Percentiles rank a stretch among this genome's conserved stretches.
phyloP scores from a whole-genome alignment of 1,140 invertebrate species.

The Papilio xuthus region DNA sequence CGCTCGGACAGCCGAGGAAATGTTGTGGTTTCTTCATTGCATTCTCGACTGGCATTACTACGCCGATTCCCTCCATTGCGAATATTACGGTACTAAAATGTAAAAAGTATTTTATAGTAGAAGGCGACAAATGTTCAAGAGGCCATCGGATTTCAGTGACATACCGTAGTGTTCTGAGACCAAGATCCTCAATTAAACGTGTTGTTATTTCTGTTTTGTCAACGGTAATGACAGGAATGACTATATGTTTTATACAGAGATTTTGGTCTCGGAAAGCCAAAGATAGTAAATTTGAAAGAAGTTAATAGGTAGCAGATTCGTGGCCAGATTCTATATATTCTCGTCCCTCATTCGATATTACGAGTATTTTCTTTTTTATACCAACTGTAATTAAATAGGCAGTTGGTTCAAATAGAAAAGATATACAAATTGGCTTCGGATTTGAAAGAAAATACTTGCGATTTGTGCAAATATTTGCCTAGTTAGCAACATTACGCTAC shows the following conservation, averaged over 20 bases:
- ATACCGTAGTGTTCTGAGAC: too few species aligned
- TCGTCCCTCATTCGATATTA: not conserved
- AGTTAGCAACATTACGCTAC: not conserved
- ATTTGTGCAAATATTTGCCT: not conserved
- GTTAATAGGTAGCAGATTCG: too few species aligned
- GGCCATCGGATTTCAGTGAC: too few species aligned
- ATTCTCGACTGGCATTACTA: constrained; percentile 95
- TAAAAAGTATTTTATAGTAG: constrained; percentile 28
- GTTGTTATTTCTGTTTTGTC: too few species aligned
- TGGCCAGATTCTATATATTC: not conserved
- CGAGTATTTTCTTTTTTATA: not conserved
- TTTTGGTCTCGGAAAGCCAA: too few species aligned
- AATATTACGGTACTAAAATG: constrained; percentile 86
- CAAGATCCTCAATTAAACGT: too few species aligned
- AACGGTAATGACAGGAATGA: too few species aligned
- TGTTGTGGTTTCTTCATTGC: constrained; percentile 90
- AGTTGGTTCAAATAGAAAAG: not conserved
- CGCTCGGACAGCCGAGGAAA: constrained; percentile 91
- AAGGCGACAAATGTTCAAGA: not conserved
- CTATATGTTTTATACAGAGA: too few species aligned
- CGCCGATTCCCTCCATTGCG: constrained; percentile 91
- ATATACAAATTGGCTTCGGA: not conserved
- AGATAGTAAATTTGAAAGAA: too few species aligned
- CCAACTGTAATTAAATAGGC: not conserved
- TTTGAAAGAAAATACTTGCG: not conserved